Conservation (phyloP, 2,888 invertebrate genomes). For the Drosophila affinis region DNA sequence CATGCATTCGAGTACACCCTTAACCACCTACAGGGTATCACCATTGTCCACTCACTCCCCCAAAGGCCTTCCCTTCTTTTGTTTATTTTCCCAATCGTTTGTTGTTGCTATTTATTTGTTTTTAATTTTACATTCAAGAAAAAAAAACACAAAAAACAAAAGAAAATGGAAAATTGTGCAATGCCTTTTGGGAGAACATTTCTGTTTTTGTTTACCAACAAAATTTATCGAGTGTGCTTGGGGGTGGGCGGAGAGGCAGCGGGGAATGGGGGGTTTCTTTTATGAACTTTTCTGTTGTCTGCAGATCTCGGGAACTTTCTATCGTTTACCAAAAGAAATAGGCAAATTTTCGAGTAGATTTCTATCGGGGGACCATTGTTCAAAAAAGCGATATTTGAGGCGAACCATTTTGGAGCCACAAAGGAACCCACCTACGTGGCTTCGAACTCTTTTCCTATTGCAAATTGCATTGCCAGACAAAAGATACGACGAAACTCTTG, state of each 20-base stretch:
- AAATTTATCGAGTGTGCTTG: constrained; percentile 1
- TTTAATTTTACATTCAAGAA: constrained; percentile 56
- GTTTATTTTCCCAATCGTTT: constrained; percentile 68
- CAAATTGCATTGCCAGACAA: constrained; percentile 31
- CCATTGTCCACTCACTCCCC: neutral
- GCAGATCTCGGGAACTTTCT: constrained; percentile 61
- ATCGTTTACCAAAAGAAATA: constrained; percentile 52
- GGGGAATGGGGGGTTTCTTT: constrained; percentile 2
- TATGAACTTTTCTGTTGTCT: constrained; percentile 47
- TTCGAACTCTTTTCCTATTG: neutral
- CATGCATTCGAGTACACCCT: neutral
- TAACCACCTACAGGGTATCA: neutral
- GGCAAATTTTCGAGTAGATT: constrained; percentile 64
- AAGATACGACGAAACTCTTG: constrained; percentile 5
- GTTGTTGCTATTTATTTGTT: constrained; percentile 72
- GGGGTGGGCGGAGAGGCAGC: too few species aligned
- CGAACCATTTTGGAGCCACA: constrained; percentile 68
- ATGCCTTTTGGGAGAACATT: constrained; percentile 28
- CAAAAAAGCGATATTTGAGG: constrained; percentile 56
- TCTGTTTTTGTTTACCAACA: constrained; percentile 53
- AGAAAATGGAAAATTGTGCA: constrained; percentile 61
- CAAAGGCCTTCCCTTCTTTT: constrained; percentile 21
- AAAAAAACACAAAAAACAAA: neutral
- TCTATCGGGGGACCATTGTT: constrained; percentile 53
- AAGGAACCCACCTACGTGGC: constrained; percentile 62